phyloP scores from a whole-genome alignment of 2,797 vertebrate species.

The Agapornis canus region DNA sequence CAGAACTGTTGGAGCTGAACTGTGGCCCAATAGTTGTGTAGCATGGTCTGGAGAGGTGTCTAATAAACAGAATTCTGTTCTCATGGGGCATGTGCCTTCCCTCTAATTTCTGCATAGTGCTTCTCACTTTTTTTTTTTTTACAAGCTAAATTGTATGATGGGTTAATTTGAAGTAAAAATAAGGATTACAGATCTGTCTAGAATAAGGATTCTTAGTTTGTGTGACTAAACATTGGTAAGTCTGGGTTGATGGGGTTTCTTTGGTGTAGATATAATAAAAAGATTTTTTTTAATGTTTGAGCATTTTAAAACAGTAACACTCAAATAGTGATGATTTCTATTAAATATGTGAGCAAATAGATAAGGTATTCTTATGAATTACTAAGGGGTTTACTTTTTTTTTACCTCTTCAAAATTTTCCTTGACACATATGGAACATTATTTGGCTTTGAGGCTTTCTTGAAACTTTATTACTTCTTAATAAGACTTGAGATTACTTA shows the following conservation, averaged over 20 bases:
- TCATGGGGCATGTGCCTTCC: fast-evolving
- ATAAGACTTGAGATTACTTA: neutral
- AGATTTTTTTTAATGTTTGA: neutral
- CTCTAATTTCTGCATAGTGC: neutral
- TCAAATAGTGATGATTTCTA: neutral
- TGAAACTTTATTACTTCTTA: neutral
- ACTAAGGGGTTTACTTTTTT: neutral
- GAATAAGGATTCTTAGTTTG: neutral
- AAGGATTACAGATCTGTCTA: neutral
- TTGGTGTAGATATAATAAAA: neutral
- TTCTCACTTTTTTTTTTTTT: neutral
- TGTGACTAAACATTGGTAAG: neutral
- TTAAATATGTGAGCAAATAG: neutral
- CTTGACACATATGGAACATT: neutral
- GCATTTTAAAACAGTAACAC: neutral
- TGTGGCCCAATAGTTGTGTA: neutral
- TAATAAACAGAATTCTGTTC: neutral
- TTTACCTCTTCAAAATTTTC: neutral
- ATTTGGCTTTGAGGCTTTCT: neutral
- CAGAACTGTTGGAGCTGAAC: neutral
- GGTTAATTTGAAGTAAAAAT: neutral
- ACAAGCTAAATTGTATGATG: neutral
- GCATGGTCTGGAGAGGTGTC: neutral
- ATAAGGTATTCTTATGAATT: neutral
- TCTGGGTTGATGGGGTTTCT: neutral